Evolutionary conservation across 2,797 vertebrate genomes (phyloP).

Genomic region (Platyrinchus mystaceus): DNA sequence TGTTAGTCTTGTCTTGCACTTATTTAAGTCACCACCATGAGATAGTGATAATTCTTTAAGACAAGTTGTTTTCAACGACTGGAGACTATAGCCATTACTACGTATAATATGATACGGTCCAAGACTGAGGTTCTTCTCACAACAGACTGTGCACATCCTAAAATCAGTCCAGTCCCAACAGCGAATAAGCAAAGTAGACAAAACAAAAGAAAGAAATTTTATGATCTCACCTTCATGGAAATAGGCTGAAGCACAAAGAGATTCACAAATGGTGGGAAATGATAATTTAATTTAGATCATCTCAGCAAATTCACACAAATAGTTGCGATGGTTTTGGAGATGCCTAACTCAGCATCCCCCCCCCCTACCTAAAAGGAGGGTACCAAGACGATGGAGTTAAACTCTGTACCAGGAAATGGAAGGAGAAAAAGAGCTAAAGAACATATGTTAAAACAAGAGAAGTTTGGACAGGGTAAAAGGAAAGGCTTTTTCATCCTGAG

Average conservation of each 20-base stretch:
- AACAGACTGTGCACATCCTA: neutral
- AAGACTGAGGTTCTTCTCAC: neutral
- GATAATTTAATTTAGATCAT: neutral
- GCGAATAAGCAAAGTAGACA: neutral
- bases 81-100: neutral
- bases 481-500: neutral
- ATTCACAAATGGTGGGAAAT: neutral
- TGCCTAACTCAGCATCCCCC: neutral
- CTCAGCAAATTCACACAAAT: neutral
- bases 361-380: neutral
- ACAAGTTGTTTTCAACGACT: neutral
- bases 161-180: neutral
- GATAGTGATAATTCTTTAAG: conserved; percentile 5
- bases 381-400: neutral
- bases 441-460: neutral
- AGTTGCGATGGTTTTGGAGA: neutral
- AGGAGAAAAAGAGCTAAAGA: neutral
- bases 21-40: neutral
- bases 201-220: neutral
- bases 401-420: neutral
- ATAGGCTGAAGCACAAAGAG: neutral
- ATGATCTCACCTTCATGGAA: neutral
- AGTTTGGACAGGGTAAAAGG: neutral
- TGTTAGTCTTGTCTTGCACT: neutral
- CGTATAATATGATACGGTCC: neutral